Conservation (phyloP, 2,113 vertebrate genomes). For the Amblyornis subalaris region DNA sequence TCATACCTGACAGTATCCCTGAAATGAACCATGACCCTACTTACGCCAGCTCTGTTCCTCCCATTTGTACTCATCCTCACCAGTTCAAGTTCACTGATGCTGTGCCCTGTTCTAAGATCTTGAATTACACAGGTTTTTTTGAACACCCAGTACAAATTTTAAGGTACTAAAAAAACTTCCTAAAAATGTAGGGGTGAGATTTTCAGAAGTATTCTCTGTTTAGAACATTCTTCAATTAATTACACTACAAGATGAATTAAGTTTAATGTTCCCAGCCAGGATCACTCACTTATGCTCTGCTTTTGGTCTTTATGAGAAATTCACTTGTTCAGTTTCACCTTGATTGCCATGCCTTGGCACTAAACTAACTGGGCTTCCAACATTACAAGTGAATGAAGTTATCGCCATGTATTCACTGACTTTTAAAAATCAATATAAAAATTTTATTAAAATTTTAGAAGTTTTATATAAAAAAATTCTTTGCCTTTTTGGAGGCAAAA, state of each 20-base stretch:
- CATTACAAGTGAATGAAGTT: not conserved
- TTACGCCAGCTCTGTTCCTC: not conserved
- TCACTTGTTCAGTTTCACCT: not conserved
- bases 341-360: not conserved
- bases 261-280: not conserved
- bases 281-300: not conserved
- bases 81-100: not conserved
- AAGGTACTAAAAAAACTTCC: not conserved
- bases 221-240: not conserved
- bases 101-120: not conserved
- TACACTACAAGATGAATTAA: not conserved
- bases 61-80: not conserved
- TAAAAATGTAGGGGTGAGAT: not conserved
- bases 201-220: not conserved
- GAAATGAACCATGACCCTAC: not conserved
- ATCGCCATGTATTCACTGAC: not conserved
- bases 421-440: conserved; percentile 34
- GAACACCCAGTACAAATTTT: not conserved
- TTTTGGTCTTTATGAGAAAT: not conserved
- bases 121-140: not conserved
- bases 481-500: conserved; percentile 15
- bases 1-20: not conserved
- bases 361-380: not conserved
- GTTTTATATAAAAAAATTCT: not conserved
- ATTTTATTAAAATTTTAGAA: conserved; percentile 34